phyloP scores from a whole-genome alignment of 2,888 invertebrate genomes.

The Heliothis peltigera region DNA sequence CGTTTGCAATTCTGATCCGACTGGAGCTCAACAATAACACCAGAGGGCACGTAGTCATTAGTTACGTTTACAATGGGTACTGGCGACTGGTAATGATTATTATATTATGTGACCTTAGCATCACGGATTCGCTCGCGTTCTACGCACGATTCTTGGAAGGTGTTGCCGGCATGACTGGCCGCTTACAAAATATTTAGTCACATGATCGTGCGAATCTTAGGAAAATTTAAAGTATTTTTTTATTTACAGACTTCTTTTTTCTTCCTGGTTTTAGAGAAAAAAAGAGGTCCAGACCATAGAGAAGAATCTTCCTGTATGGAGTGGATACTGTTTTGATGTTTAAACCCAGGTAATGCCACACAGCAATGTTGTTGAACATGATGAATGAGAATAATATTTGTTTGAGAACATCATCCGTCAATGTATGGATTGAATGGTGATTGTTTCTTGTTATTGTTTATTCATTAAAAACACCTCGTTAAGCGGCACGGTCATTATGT shows the following conservation, averaged over 20 bases:
- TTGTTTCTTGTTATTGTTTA: conserved; percentile 25
- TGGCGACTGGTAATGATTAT: conserved; percentile 18
- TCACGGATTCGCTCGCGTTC: conserved; percentile 16
- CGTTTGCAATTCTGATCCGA: conserved; percentile 28
- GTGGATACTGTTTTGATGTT: background rate
- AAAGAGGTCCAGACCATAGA: no score
- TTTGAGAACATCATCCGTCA: conserved; percentile 20
- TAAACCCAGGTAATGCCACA: background rate
- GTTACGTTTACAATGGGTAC: conserved; percentile 16
- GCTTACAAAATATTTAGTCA: conserved; percentile 6
- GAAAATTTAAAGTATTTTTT: background rate
- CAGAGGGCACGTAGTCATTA: conserved; percentile 28
- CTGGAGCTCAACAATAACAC: conserved; percentile 14
- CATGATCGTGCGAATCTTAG: conserved; percentile 15
- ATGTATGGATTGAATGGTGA: conserved; percentile 30
- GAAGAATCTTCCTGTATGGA: no score
- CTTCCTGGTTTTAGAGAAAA: no score
- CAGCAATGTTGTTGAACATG: conserved; percentile 2
- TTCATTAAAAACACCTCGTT: background rate
- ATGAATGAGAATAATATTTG: conserved; percentile 19
- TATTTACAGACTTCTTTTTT: no score
- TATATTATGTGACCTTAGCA: conserved; percentile 34
- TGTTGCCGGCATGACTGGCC: conserved; percentile 16
- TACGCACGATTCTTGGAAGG: conserved; percentile 14
- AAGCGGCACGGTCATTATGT: conserved; percentile 10